Base-by-base conservation (phyloP, 2,113 vertebrate species). In the Sinocyclocheilus grahami region DNA sequence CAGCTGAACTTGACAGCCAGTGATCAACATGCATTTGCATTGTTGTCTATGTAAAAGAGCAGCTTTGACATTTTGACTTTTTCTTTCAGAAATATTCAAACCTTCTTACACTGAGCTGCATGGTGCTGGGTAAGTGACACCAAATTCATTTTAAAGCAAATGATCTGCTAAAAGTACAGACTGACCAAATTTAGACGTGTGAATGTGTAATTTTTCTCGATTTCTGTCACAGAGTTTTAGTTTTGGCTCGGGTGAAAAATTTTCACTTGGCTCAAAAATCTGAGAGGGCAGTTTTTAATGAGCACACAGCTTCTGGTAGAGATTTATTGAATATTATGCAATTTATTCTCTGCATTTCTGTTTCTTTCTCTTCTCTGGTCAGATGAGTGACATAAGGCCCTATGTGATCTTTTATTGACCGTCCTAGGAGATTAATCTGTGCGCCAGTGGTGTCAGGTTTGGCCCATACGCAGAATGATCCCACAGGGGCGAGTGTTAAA, bases 321-420 rank as follows among this genome's bases (percentile, higher is more conserved):
- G 39, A 16, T 76, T 6, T 76, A 14, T 76, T n/a, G 6, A 76
- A 48, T 76, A 20, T 42, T 42, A 22, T 74, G 74, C 74, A 27
- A 27, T 27, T 27, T 27, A 27, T 27, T 27, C 33, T 39, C 37
- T 42, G 55, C 27, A 39, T 63, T 63, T 63, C 11, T 24, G 30
- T 30, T 39, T 86, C 76, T 80, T 69, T 67, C 51, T 78, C 75
- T 63, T 46, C n/a, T 72, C 16, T 5, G 85, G 85, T 75, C n/a
- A 86, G 37, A 69, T 46, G 46, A 67, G 71, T 51, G 72, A 27
- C 84, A 82, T 72, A 82, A 81, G 78, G 83, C 46, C 72, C 30
- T 78, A 72, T 87, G 51, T 84, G 46, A 55, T 51, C 37, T 81
- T 74, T 85, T 80, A 69, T 74, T 77, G 78, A 71, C 30, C 53